Evolutionary conservation across 2,113 vertebrate genomes (phyloP).

Genomic region (Cephalopholis sonnerati): DNA sequence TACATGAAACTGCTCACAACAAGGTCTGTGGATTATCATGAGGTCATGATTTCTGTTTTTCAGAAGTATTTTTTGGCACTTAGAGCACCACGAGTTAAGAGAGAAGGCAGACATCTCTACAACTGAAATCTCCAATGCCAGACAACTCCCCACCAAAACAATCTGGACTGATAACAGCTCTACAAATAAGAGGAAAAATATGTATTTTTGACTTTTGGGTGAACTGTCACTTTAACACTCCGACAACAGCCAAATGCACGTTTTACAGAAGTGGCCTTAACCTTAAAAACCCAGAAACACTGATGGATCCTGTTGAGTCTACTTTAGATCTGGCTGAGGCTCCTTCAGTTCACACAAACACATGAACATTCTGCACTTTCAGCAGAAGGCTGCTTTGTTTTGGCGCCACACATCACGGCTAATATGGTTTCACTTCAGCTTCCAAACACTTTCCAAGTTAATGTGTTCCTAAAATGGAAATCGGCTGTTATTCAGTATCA

Average conservation of each 20-base stretch:
- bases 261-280: conserved; percentile 1
- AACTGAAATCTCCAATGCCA: too few relatives aligned
- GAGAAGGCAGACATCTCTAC: too few relatives aligned
- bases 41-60: too few relatives aligned
- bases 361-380: neutral
- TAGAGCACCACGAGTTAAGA: too few relatives aligned
- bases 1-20: too few relatives aligned
- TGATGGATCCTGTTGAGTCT: neutral
- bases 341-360: conserved; percentile 5
- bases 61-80: too few relatives aligned
- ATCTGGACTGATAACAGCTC: too few relatives aligned
- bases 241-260: neutral
- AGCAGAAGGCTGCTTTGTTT: neutral
- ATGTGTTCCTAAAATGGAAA: neutral
- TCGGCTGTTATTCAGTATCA: neutral
- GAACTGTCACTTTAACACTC: too few relatives aligned
- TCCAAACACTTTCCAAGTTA: neutral
- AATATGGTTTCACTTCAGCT: neutral
- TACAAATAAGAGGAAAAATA: too few relatives aligned
- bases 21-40: too few relatives aligned
- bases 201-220: too few relatives aligned
- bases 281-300: neutral
- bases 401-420: neutral
- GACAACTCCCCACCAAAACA: too few relatives aligned
- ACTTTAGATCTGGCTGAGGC: neutral